Conservation (phyloP, 1,140 invertebrate genomes). For the Zaprionus nigranus region DNA sequence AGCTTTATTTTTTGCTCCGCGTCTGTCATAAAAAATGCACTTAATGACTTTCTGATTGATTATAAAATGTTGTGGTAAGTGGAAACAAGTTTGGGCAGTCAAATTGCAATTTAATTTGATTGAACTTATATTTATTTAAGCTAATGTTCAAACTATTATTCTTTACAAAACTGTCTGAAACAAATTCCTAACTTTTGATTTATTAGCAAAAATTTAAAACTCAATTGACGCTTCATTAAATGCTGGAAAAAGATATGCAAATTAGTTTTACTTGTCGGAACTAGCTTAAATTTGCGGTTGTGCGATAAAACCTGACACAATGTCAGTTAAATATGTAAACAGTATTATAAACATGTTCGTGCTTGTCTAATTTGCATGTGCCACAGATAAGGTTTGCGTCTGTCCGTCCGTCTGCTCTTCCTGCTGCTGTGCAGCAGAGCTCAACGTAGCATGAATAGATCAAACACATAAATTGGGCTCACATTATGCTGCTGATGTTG, state of each 20-base stretch:
- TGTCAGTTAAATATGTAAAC: conserved; percentile 55
- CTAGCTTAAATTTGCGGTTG: conserved; percentile 23
- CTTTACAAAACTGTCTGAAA: no score
- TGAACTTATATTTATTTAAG: neutral
- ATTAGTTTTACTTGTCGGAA: conserved; percentile 10
- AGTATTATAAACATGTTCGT: conserved; percentile 46
- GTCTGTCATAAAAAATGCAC: neutral
- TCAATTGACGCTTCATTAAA: neutral
- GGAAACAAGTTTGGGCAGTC: neutral
- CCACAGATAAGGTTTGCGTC: conserved; percentile 49
- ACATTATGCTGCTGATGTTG: neutral
- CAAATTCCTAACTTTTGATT: no score
- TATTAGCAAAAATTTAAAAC: neutral
- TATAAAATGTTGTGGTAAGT: neutral
- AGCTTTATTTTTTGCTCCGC: neutral
- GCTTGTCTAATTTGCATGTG: conserved; percentile 63
- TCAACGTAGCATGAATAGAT: conserved; percentile 75
- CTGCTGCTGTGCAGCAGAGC: conserved; percentile 31
- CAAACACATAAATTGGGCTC: conserved; percentile 69
- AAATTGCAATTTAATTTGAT: neutral
- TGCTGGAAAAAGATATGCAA: neutral
- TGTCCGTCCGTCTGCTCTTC: conserved; percentile 1
- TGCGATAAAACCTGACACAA: conserved; percentile 31
- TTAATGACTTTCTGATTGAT: neutral
- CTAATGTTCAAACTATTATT: neutral